Evolutionary conservation across 1,140 invertebrate genomes (phyloP), one percentile per base, ranked within the genome.

Genomic region (Spodoptera frugiperda): DNA sequence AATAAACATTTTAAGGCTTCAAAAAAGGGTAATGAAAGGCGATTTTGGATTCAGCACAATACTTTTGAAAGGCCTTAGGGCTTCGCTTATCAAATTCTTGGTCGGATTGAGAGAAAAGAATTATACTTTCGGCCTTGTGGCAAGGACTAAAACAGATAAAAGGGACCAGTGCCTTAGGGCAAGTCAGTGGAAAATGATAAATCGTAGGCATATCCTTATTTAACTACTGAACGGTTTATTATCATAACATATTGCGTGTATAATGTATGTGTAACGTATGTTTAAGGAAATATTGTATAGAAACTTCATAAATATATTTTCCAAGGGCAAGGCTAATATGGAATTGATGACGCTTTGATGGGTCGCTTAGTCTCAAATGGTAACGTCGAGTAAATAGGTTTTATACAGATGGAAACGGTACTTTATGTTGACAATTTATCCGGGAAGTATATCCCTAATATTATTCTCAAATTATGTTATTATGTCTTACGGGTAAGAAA

Each of bases 131-230:
- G 51, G 57, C 46, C 30, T 14, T 21, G 59, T 49, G 17, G 70
- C 19, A 68, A 59, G 61, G 71, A 48, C 25, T 17, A n/a, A n/a
- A n/a, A 17, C 5, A 53, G 68, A 72, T 72, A 73, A 78, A 78
- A 78, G 25, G 70, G 70, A 68, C 61, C 70, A 49, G 33, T 44
- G 70, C 77, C 77, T 49, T 8, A 49, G 51, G 77, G 61, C 51
- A 67, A 78, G 70, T 78, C 71, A 44, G 77, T 78, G 77, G 59
- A 67, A 78, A 78, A 78, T 78, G 70, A 78, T 78, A 78, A 78
- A 73, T 46, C 17, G 19, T 71, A 57, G 25, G 17, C 15, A 57
- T 21, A 46, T 73, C 39, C 65, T 19, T 48, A 19, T 59, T 46
- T 59, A 48, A 48, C 70, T 59, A 73, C 54, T 17, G 53, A 59